These are phyloP conservation scores for Oceanodroma tethys DNA, from an alignment of 2,113 vertebrate genomes.

Conservation along the genomic window DNA sequence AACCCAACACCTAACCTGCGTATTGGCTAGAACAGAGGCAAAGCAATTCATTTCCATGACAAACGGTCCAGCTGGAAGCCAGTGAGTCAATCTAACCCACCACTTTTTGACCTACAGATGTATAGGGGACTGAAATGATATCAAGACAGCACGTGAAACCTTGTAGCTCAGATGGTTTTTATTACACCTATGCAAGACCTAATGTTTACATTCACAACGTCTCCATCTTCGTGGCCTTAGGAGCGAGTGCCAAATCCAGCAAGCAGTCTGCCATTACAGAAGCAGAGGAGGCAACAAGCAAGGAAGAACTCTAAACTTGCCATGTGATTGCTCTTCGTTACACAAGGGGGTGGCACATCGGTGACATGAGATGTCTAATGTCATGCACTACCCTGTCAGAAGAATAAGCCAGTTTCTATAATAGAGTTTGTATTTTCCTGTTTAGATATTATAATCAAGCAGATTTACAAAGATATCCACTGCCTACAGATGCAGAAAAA, in stretches of 20 bases:
- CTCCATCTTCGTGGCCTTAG: neutral
- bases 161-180: neutral
- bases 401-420: neutral
- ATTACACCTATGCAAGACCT: neutral
- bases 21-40: neutral
- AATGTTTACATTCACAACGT: neutral
- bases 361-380: neutral
- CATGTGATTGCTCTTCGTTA: neutral
- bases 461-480: neutral
- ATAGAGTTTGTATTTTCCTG: neutral
- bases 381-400: neutral
- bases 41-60: neutral
- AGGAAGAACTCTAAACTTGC: neutral
- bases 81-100: neutral
- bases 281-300: neutral
- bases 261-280: neutral
- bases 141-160: neutral
- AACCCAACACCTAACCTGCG: neutral
- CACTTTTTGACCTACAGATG: neutral
- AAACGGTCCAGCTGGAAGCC: neutral
- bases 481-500: neutral
- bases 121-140: neutral
- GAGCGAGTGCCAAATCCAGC: neutral
- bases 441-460: neutral
- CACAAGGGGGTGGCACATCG: rapidly evolving